A percentile compares a stretch with the other conserved stretches of the same genome.
Conservation (phyloP, 2,888 invertebrate genomes). For the Lasioglossum figueresi region DNA sequence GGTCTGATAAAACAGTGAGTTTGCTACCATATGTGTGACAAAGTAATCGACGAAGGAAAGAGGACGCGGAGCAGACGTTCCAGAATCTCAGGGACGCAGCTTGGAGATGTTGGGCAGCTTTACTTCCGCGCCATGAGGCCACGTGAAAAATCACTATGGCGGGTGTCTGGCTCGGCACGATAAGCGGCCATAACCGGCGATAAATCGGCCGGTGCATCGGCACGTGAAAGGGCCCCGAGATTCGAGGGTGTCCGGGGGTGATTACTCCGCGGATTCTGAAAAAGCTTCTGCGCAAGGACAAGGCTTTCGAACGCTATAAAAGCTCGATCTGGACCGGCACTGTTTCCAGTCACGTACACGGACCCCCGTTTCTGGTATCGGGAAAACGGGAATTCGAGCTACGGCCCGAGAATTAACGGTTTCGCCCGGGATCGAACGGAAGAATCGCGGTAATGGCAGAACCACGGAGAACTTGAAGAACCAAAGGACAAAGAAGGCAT, state of each 20-base stretch:
- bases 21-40: background rate
- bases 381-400: background rate
- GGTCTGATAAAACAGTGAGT: background rate
- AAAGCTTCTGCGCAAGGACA: slow-evolving; percentile 78
- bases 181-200: slow-evolving; percentile 76
- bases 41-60: background rate
- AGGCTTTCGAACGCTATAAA: slow-evolving; percentile 74
- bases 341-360: slow-evolving; percentile 77
- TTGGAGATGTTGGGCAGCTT: slow-evolving; percentile 36
- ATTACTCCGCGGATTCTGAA: slow-evolving; percentile 45
- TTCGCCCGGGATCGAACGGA: background rate
- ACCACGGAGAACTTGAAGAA: background rate
- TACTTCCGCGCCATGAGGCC: slow-evolving; percentile 76
- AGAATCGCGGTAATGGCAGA: background rate
- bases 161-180: slow-evolving; percentile 75
- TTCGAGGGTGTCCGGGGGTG: background rate
- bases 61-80: background rate
- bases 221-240: slow-evolving; percentile 74
- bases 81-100: background rate
- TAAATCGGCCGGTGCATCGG: slow-evolving; percentile 82
- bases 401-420: background rate
- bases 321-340: slow-evolving; percentile 73
- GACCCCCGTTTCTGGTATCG: slow-evolving; percentile 58
- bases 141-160: slow-evolving; percentile 50
- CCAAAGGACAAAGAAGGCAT: slow-evolving; percentile 1